These are phyloP conservation scores for Falco rusticolus DNA, from an alignment of 2,797 vertebrate species.

Conservation along the genomic window DNA sequence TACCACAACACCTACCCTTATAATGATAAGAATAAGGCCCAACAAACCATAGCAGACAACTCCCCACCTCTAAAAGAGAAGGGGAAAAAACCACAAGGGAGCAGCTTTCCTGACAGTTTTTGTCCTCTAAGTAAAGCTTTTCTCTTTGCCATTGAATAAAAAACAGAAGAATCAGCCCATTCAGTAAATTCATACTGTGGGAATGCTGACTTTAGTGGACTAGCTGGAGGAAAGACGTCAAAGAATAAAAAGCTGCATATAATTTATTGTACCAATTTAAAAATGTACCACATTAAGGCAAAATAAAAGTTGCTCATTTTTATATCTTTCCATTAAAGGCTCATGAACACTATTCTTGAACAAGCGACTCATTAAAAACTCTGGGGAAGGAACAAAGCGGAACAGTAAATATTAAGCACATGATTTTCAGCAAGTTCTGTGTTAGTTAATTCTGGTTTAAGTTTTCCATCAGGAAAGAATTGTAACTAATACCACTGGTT, in stretches of 20 bases:
- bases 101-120: not conserved
- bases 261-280: conserved; percentile 55
- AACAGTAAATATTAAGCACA: conserved; percentile 45
- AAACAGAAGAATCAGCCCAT: conserved; percentile 27
- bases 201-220: conserved; percentile 36
- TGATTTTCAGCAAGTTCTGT: conserved; percentile 45
- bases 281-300: conserved; percentile 45
- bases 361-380: conserved; percentile 14
- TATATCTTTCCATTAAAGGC: conserved; percentile 44
- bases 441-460: conserved; percentile 11
- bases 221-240: conserved; percentile 35
- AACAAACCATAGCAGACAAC: not conserved
- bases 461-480: conserved; percentile 17
- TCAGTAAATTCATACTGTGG: conserved; percentile 34
- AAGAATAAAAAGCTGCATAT: conserved; percentile 54
- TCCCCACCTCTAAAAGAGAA: not conserved
- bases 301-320: conserved; percentile 48
- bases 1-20: not conserved
- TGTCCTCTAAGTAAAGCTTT: not conserved
- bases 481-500: not conserved
- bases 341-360: conserved; percentile 23
- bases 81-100: not conserved
- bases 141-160: conserved; percentile 12
- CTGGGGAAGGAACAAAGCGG: conserved; percentile 29
- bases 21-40: not conserved